Conservation (phyloP, 2,888 invertebrate species). For the Microctonus hyperodae region DNA sequence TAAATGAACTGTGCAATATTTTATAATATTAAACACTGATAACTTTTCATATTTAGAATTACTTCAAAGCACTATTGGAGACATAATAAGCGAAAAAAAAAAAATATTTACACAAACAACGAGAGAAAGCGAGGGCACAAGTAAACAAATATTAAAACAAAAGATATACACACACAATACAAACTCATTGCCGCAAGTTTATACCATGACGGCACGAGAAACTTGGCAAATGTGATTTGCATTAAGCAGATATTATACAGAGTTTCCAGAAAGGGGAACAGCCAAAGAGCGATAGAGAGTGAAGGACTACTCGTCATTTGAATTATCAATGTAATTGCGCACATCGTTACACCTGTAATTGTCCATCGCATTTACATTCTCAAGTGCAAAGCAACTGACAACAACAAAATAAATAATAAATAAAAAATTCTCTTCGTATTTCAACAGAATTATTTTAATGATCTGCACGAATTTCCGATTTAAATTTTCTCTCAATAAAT, state of each 20-base stretch:
- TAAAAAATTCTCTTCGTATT: too few species aligned
- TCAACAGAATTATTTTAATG: too few species aligned
- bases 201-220: slow-evolving; percentile 44
- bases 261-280: slow-evolving; percentile 26
- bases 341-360: slow-evolving; percentile 37
- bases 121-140: slow-evolving; percentile 21
- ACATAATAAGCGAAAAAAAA: background rate
- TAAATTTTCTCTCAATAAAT: too few species aligned
- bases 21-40: slow-evolving; percentile 13
- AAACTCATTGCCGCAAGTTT: slow-evolving; percentile 27
- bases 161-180: slow-evolving; percentile 1
- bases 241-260: slow-evolving; percentile 53
- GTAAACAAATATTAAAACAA: background rate
- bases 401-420: background rate
- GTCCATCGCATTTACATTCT: slow-evolving; percentile 27
- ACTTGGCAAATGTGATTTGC: slow-evolving; percentile 59
- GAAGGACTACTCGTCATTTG: background rate
- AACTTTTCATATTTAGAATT: background rate
- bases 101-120: too few species aligned
- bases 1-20: background rate
- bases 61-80: background rate
- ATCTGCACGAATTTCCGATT: too few species aligned
- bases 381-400: slow-evolving; percentile 4
- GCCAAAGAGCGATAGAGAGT: background rate
- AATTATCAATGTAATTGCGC: slow-evolving; percentile 25